Percentiles rank a stretch among this genome's conserved stretches.
Conservation (phyloP, 1,140 invertebrate genomes). For the Linepithema humile region DNA sequence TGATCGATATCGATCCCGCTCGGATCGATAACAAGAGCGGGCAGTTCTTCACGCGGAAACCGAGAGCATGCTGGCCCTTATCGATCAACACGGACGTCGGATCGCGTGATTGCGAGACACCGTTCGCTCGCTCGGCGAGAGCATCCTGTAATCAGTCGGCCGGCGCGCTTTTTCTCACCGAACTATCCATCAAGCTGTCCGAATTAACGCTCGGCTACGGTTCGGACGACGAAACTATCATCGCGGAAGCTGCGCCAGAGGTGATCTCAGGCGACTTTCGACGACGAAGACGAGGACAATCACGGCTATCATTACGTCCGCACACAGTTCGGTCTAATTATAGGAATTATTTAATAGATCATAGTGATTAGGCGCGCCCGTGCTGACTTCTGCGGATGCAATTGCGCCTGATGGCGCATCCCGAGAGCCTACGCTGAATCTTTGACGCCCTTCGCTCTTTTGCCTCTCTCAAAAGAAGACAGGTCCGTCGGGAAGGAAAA, state of each 20-base stretch:
- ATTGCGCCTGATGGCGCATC: neutral
- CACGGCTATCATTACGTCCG: constrained; percentile 57
- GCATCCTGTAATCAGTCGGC: constrained; percentile 67
- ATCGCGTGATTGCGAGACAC: constrained; percentile 61
- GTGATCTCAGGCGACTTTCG: constrained; percentile 54
- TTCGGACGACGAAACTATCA: constrained; percentile 63
- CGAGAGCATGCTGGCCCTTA: constrained; percentile 43
- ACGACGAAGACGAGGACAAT: constrained; percentile 5
- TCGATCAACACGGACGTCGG: constrained; percentile 63
- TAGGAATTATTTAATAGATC: constrained; percentile 77
- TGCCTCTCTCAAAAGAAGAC: constrained; percentile 13
- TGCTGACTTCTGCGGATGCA: constrained; percentile 62
- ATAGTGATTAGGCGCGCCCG: constrained; percentile 72
- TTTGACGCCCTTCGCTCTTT: neutral
- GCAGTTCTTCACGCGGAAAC: constrained; percentile 30
- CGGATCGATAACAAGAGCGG: constrained; percentile 7
- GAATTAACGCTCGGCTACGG: constrained; percentile 63
- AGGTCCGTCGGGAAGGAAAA: constrained; percentile 49
- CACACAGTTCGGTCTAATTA: constrained; percentile 64
- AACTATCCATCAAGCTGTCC: constrained; percentile 72
- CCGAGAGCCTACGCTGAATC: neutral
- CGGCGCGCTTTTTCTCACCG: constrained; percentile 63
- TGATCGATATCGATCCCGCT: constrained; percentile 63
- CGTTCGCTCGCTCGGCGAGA: constrained; percentile 58
- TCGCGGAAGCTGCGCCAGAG: constrained; percentile 65